Base-by-base conservation (phyloP, 2,113 vertebrate species). In the Catharus minimus region DNA sequence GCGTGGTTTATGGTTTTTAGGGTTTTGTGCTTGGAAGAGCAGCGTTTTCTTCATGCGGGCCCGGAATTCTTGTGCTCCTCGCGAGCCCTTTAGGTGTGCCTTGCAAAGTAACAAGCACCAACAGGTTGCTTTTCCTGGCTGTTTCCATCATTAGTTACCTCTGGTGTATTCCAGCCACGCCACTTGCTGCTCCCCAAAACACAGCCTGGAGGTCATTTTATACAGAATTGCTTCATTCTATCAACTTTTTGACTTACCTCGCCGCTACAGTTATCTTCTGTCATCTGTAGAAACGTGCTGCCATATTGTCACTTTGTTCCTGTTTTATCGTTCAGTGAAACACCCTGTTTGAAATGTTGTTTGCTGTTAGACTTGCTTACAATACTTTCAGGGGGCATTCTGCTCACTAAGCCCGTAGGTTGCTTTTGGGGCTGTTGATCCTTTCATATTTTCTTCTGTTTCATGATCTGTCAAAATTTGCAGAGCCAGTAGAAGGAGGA, bases 231-330 rank as follows among this genome's bases (percentile, higher is more conserved):
- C 33, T 20, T 80, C 5, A 2, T 52, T 39, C 62, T 6, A 2
- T 72, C 19, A 24, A 11, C 33, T 83, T 53, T 33, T 33, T 24
- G 33, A 6, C 13, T 62, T 41, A 6, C 1, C 19, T 74, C 23
- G 1, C n/a, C 10, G 0, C 9, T 60, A 0, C 1, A 1, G 1
- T 20, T 39, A 18, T 20, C 13, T 43, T 38, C 2, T 61, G n/a
- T 36, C 6, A 0, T 49, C 72, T 68, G 10, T 77, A 53, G 58
- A 46, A 46, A 38, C 1, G 5, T 2, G 10, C 7, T 53, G 46
- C 11, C 19, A 0, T 27, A 16, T 11, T 30, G 18, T 69, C 56
- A 17, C 11, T 58, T 55, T 36, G 26, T 58, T 86, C 17, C 19
- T 27, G 13, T 60, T 56, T 30, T 26, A 33, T 9, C 6, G 1